phyloP scores from a whole-genome alignment of 2,113 vertebrate species.

The Fulica atra region DNA sequence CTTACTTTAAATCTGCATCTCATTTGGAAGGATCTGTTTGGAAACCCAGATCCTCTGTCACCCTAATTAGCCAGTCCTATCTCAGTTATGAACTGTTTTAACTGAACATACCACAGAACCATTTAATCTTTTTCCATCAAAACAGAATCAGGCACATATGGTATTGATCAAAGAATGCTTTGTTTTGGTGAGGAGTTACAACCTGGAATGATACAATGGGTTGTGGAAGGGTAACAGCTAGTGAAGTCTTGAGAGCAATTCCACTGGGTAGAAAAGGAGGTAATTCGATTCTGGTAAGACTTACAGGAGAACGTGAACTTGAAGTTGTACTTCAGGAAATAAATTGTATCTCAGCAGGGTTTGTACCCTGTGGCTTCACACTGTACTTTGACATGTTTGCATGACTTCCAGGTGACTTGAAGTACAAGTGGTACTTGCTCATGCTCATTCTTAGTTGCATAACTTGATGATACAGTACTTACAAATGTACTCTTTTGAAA shows the following conservation, averaged over 20 bases:
- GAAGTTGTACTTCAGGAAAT: background rate
- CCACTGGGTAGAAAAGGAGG: background rate
- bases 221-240: background rate
- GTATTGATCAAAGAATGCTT: background rate
- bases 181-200: background rate
- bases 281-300: background rate
- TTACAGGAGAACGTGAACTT: background rate
- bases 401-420: background rate
- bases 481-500: background rate
- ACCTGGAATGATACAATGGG: background rate
- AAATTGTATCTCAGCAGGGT: background rate
- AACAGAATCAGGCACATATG: background rate
- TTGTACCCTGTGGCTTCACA: rapidly evolving
- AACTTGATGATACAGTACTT: background rate
- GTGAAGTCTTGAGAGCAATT: background rate
- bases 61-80: background rate
- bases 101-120: background rate
- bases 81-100: background rate
- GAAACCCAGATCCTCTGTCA: background rate
- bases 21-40: background rate
- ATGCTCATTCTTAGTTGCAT: background rate
- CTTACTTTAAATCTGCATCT: background rate
- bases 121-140: background rate
- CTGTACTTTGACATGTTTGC: background rate
- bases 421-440: background rate